Evolutionary conservation across 1,140 invertebrate genomes (phyloP), one percentile per base, ranked within the genome.

Genomic region (Diabrotica undecimpunctata): DNA sequence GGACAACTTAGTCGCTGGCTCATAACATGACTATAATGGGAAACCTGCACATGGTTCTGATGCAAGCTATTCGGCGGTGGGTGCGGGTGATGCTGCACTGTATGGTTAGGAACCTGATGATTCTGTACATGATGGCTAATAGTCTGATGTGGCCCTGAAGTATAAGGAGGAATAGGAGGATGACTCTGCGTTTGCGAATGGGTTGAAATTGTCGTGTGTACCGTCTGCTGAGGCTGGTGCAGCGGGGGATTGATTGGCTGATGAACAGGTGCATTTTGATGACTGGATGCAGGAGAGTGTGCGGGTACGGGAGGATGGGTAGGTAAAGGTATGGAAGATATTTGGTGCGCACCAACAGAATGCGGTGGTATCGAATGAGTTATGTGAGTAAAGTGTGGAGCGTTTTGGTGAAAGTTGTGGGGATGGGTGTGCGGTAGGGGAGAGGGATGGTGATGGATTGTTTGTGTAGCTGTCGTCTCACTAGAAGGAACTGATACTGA

Each of bases 401-500:
- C 36, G 41, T 39, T 51, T 25, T 67, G 51, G 7, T 50, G 50
- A 25, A 60, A 58, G 11, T 66, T 61, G 35, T 60, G 66, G 35
- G 67, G 65, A 54, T 64, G 62, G 39, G 58, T 39, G 36, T 56
- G 59, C 7, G 66, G 67, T 41, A 53, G 56, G 11, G 69, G 65
- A 11, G 67, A 62, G 6, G 61, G 67, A 25, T 62, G 66, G 25
- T 69, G 68, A 55, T 71, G 70, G 51, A 69, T 54, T 25, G 64
- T 60, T 50, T 67, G 68, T 41, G 55, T 65, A 60, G 65, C 36
- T 64, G 68, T 51, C 61, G 54, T 7, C 60, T 72, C 65, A 12
- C 63, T 68, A 5, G 67, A 65, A 13, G 71, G 57, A 6, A 72
- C 64, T n/a, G 71, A 66, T 7, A 66, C 66, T 7, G 71, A 67